phyloP scores from a whole-genome alignment of 2,888 invertebrate species.

The Globia sparganii region DNA sequence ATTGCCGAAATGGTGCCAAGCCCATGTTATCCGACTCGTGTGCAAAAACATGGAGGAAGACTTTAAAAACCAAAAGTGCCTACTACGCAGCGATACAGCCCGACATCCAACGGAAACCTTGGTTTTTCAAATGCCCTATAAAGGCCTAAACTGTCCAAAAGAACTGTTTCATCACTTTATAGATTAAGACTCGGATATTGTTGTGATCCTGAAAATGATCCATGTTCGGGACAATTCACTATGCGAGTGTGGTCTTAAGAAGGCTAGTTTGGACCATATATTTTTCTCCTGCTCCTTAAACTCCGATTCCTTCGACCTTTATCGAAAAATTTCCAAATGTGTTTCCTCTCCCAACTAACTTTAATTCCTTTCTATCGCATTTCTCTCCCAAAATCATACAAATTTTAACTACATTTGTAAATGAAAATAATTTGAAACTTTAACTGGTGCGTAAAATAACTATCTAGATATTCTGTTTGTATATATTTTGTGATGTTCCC shows the following conservation, averaged over 20 bases:
- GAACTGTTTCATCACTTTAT: no score
- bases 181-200: background rate
- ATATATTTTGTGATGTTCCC: no score
- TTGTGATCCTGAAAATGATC: background rate
- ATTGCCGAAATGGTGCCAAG: background rate
- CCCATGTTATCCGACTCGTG: background rate
- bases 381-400: background rate
- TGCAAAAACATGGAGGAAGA: background rate
- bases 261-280: no score
- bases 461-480: no score
- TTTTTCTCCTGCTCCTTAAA: no score
- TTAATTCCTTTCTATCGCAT: background rate
- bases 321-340: background rate
- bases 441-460: background rate
- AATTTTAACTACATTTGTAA: background rate
- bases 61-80: background rate
- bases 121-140: background rate
- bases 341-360: background rate
- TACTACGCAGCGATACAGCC: background rate
- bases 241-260: background rate
- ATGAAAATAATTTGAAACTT: background rate
- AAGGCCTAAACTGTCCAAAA: no score
- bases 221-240: background rate
- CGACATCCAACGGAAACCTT: background rate
- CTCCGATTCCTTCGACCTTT: no score